A percentile compares a stretch with the other conserved stretches of the same genome.
phyloP scores from a whole-genome alignment of 2,888 invertebrate species.

The Andrena marginata region DNA sequence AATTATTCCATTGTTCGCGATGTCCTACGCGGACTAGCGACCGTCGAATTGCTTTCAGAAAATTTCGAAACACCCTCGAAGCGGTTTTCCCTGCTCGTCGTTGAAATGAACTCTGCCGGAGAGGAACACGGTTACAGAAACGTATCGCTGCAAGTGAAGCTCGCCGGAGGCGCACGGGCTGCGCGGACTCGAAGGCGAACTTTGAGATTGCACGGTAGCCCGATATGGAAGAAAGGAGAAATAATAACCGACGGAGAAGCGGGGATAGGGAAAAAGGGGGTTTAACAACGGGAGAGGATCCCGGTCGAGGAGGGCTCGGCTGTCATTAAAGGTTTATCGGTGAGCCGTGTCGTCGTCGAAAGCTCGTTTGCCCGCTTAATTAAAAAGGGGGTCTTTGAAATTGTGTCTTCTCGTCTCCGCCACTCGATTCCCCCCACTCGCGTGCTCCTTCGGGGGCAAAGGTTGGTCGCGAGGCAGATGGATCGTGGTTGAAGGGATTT shows the following conservation, averaged over 20 bases:
- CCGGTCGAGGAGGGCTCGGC: slow-evolving; percentile 17
- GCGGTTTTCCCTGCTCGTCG: neutral
- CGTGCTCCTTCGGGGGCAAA: slow-evolving; percentile 26
- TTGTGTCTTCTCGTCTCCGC: slow-evolving; percentile 26
- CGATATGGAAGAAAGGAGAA: slow-evolving; percentile 7
- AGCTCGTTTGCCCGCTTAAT: slow-evolving; percentile 66
- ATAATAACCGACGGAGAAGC: no score
- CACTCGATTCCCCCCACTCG: neutral
- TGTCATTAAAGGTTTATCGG: slow-evolving; percentile 66
- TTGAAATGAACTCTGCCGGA: no score
- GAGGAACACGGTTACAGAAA: neutral
- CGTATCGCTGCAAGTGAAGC: neutral
- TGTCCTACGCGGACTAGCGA: neutral
- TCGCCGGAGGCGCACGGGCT: neutral
- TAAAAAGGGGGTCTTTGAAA: slow-evolving; percentile 62
- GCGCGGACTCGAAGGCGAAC: neutral
- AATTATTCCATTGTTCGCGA: neutral
- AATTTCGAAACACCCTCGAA: neutral
- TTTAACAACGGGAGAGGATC: slow-evolving; percentile 20
- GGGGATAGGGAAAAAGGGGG: slow-evolving; percentile 1
- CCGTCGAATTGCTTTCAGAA: neutral
- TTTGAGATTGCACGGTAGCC: slow-evolving; percentile 7
- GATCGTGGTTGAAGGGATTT: slow-evolving; percentile 44
- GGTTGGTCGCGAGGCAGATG: slow-evolving; percentile 39
- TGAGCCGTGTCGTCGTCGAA: slow-evolving; percentile 51